phyloP scores from a whole-genome alignment of 2,888 invertebrate genomes.

The Metopia argyrocephala region DNA sequence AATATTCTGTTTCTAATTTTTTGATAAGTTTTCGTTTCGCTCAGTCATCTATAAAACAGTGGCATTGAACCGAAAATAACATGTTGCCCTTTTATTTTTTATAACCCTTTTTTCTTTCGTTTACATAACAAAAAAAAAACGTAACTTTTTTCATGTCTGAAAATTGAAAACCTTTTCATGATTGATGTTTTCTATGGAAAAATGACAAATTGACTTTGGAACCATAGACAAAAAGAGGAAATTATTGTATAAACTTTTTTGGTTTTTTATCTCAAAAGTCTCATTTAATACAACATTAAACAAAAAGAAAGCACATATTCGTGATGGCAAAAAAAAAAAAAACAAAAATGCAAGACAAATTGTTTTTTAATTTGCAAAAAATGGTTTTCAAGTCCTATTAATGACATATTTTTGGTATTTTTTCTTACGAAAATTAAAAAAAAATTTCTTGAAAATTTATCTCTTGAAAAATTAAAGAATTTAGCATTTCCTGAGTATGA shows the following conservation, averaged over 20 bases:
- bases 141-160: not conserved
- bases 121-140: not conserved
- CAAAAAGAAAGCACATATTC: too few relatives aligned
- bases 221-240: conserved; percentile 23
- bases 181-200: conserved; percentile 45
- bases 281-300: conserved; percentile 18
- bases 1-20: not conserved
- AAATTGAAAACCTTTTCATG: too few relatives aligned
- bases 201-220: conserved; percentile 58
- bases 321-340: conserved; percentile 6
- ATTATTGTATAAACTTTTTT: conserved; percentile 8
- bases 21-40: not conserved
- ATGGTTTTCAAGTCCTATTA: too few relatives aligned
- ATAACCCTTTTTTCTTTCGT: not conserved
- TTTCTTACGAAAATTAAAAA: too few relatives aligned
- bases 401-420: too few relatives aligned
- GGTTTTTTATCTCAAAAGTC: not conserved
- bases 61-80: too few relatives aligned
- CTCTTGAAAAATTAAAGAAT: too few relatives aligned
- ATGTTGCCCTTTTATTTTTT: not conserved
- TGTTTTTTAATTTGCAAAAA: not conserved
- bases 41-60: not conserved
- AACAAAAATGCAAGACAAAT: conserved; percentile 32
- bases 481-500: too few relatives aligned
- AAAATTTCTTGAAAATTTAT: too few relatives aligned